A percentile compares a stretch with the other conserved stretches of the same genome.
These are phyloP conservation scores for Ruditapes philippinarum DNA, from an alignment of 1,140 invertebrate genomes.

Conservation along the genomic window DNA sequence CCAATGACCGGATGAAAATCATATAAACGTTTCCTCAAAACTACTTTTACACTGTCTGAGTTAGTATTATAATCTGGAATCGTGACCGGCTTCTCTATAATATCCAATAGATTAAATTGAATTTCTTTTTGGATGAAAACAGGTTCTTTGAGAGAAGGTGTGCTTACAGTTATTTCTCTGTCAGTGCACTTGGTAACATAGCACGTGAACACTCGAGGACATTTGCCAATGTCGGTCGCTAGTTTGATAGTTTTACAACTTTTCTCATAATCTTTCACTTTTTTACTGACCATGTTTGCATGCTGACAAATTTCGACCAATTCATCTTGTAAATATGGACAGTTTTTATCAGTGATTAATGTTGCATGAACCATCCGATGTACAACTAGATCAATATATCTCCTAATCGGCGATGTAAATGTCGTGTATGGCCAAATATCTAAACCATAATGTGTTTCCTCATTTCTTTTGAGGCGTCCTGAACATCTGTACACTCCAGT, in stretches of 20 bases:
- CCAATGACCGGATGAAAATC: not conserved
- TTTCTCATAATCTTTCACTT: slow-evolving; percentile 63
- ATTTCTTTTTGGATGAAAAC: slow-evolving; percentile 38
- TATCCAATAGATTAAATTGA: slow-evolving; percentile 60
- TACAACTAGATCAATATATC: slow-evolving; percentile 64
- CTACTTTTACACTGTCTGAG: slow-evolving; percentile 19
- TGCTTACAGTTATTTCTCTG: slow-evolving; percentile 15
- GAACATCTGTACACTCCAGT: slow-evolving; percentile 67
- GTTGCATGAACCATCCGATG: slow-evolving; percentile 66
- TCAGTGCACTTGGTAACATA: slow-evolving; percentile 57
- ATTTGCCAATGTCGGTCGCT: slow-evolving; percentile 51
- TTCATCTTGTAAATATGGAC: slow-evolving; percentile 58
- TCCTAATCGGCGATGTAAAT: slow-evolving; percentile 68
- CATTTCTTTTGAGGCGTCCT: not conserved
- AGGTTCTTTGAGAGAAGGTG: slow-evolving; percentile 30
- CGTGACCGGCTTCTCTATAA: slow-evolving; percentile 37
- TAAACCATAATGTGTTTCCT: slow-evolving; percentile 59
- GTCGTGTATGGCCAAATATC: slow-evolving; percentile 60
- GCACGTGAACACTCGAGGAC: slow-evolving; percentile 58
- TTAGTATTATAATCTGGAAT: slow-evolving; percentile 11
- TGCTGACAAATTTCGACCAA: slow-evolving; percentile 56
- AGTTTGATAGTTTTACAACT: slow-evolving; percentile 55
- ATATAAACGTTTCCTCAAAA: slow-evolving; percentile 59
- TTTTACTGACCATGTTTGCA: slow-evolving; percentile 48
- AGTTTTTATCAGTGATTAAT: not conserved